Conservation (phyloP, 2,113 vertebrate genomes). For the Dendrocopos noguchii region DNA sequence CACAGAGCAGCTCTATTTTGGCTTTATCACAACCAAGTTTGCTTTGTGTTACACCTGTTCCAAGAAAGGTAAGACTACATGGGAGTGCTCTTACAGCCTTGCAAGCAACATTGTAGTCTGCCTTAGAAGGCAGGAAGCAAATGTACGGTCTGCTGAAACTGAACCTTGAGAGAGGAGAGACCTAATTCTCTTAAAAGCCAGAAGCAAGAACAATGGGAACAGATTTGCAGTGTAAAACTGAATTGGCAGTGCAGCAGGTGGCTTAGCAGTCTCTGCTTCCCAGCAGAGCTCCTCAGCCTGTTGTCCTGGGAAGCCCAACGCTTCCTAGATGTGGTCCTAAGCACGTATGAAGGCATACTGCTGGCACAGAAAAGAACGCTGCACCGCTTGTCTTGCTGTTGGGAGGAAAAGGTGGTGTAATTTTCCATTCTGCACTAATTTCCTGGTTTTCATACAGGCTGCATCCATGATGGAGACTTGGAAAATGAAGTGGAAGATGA, state of each 20-base stretch:
- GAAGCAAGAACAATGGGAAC: background rate
- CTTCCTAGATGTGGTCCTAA: background rate
- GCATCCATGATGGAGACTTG: conserved; percentile 42
- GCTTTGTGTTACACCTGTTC: background rate
- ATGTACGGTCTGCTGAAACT: background rate
- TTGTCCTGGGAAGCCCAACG: background rate
- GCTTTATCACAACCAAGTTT: too few species aligned
- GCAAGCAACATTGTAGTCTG: background rate
- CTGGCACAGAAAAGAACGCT: background rate
- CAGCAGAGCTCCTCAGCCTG: background rate
- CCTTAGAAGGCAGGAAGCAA: background rate
- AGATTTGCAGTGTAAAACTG: background rate
- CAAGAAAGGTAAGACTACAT: background rate
- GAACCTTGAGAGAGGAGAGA: background rate
- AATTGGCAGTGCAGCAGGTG: background rate
- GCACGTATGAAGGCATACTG: background rate
- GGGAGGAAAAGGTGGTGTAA: background rate
- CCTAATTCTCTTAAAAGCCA: background rate
- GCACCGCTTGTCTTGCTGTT: background rate
- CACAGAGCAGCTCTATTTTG: background rate
- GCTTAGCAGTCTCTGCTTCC: background rate
- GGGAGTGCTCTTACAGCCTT: background rate
- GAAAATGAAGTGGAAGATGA: conserved; percentile 77
- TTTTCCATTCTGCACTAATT: background rate
- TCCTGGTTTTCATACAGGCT: conserved; percentile 50